These are phyloP conservation scores for Emberiza fucata DNA, from an alignment of 2,113 vertebrate genomes.

Conservation along the genomic window DNA sequence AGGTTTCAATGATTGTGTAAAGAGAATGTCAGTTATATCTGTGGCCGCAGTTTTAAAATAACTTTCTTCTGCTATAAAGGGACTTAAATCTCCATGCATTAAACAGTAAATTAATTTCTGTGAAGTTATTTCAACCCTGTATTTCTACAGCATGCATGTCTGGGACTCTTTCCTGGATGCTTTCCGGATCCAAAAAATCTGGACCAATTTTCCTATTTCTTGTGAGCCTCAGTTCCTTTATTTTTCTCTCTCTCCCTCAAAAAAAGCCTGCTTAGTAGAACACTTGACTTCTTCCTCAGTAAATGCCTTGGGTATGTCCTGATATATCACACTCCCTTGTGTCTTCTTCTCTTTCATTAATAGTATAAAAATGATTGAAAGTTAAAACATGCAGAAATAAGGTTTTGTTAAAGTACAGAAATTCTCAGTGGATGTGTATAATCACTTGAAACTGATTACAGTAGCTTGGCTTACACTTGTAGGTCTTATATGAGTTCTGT, in stretches of 20 bases:
- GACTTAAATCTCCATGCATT: neutral
- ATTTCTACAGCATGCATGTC: neutral
- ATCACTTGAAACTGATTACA: neutral
- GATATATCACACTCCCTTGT: neutral
- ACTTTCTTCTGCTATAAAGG: neutral
- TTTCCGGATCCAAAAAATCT: neutral
- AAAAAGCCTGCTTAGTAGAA: neutral
- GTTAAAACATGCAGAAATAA: neutral
- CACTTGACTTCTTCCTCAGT: neutral
- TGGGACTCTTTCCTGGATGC: neutral
- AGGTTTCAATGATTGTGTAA: neutral
- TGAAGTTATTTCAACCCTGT: neutral
- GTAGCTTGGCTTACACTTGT: neutral
- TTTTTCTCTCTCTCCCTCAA: neutral
- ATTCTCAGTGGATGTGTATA: conserved; percentile 1
- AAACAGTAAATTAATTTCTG: neutral
- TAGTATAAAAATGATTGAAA: neutral
- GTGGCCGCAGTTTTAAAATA: neutral
- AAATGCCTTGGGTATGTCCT: neutral
- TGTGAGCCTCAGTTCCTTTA: neutral
- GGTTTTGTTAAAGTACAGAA: conserved; percentile 1
- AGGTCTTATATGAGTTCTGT: neutral
- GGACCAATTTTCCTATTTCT: neutral
- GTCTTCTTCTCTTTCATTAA: neutral
- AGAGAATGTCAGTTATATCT: neutral